Conservation (phyloP, 2,113 vertebrate genomes). For the Motacilla tschutschensis region DNA sequence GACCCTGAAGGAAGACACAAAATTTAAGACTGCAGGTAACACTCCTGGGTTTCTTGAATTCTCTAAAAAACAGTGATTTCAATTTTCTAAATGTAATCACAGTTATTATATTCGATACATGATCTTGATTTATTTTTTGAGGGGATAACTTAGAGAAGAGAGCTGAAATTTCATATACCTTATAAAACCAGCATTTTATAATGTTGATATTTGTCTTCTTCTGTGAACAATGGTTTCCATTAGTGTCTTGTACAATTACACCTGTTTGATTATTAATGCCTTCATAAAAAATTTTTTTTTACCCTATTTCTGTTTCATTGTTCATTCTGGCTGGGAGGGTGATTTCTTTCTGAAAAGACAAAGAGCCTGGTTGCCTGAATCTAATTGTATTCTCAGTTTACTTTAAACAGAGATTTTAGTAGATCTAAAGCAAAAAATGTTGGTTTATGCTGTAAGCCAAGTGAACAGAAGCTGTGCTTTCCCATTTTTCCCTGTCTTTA, state of each 20-base stretch:
- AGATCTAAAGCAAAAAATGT: background rate
- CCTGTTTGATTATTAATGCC: constrained; percentile 5
- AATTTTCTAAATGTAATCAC: background rate
- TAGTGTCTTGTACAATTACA: background rate
- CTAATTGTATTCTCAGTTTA: constrained; percentile 7
- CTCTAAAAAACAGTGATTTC: background rate
- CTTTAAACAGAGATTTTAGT: constrained; percentile 5
- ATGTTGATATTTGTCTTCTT: background rate
- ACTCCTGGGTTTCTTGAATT: background rate
- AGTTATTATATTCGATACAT: background rate
- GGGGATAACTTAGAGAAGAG: background rate
- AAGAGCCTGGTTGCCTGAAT: constrained; percentile 9
- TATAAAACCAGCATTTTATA: background rate
- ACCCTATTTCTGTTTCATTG: background rate
- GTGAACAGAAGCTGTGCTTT: constrained; percentile 12
- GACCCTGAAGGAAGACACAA: background rate
- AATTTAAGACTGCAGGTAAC: background rate
- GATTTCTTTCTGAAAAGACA: constrained; percentile 24
- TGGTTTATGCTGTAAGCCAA: background rate
- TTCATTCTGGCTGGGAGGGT: background rate
- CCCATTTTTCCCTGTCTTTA: background rate
- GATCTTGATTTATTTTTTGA: constrained; percentile 9
- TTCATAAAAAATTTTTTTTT: background rate
- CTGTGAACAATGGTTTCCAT: background rate
- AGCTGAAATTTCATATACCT: background rate